Conservation (phyloP, 2,797 vertebrate species). For the Cirrhinus molitorella region DNA sequence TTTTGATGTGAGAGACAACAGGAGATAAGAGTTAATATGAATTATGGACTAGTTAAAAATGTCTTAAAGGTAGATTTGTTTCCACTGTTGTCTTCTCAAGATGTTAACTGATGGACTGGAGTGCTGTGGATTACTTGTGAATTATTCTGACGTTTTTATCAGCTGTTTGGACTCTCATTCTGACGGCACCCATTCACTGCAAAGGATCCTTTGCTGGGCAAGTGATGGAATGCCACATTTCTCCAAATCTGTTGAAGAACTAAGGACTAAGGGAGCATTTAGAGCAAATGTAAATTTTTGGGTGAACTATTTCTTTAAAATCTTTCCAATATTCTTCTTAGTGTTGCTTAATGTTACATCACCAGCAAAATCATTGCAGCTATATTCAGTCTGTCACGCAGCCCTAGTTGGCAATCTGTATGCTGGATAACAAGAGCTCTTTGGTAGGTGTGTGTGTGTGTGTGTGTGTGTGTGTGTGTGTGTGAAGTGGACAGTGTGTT, state of each 20-base stretch:
- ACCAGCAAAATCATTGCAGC: too few species aligned
- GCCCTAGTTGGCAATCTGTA: background rate
- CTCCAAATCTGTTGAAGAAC: background rate
- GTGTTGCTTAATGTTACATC: background rate
- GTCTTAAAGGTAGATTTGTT: background rate
- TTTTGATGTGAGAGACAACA: background rate
- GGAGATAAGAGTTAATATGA: background rate
- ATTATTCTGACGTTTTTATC: background rate
- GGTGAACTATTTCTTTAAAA: background rate
- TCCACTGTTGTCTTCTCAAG: background rate
- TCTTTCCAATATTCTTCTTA: background rate
- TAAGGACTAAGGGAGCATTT: too few species aligned
- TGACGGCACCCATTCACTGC: background rate
- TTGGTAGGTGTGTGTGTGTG: too few species aligned
- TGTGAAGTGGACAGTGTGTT: constrained; percentile 22
- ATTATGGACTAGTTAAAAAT: background rate
- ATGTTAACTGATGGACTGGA: background rate
- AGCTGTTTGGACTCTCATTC: background rate
- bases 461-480: background rate
- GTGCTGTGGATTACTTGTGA: background rate
- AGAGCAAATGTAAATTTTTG: background rate
- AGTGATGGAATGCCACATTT: background rate
- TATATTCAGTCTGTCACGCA: background rate
- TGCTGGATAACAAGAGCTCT: constrained; percentile 5
- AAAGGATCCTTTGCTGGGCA: background rate